Base-by-base conservation (phyloP, 2,888 invertebrate genomes). In the Cerastoderma edule region DNA sequence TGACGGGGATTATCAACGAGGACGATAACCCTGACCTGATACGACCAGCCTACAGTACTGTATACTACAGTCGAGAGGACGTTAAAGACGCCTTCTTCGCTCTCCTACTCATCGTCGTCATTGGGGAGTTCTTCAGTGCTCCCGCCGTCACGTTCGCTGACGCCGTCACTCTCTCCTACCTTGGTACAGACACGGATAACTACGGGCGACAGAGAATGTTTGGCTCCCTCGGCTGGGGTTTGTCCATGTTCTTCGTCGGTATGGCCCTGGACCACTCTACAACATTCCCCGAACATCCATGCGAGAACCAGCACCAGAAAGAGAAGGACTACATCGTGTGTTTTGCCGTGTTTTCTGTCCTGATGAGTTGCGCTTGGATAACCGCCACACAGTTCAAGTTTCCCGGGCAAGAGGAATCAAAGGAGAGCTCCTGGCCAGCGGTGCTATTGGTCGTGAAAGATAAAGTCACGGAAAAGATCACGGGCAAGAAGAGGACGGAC, bases 271-370 rank as follows among this genome's bases (percentile, higher is more conserved):
- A 99, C 93, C 98, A 99, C 93, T 98, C 98, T 72, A 98, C 98
- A 27, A 96, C 98, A 0, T 99, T 99, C 93, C 96, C 97, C 30
- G 95, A 96, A 87, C 97, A 98, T 93, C 98, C 98, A 0, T 98
- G 98, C 90, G 96, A 91, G 53, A 91, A 90, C 0, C 97, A 97
- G 8, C 96, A 97, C 89, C 95, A 95, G 76, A 95, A 96, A 91
- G 99, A 99, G 93, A 97, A 98, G 93, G 99, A 99, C 94, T 99
- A 99, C 93, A 98, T 98, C 44, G 97, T 99, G 83, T 99, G 99
- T 93, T 99, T 99, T 93, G 97, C 98, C 16, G 98, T 98, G 57
- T 99, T 99, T 94, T 97, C 98, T 24, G 96, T 99, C 35, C 94
- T 99, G 35, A 99, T 99, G 98, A 96, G 97, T 1, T 97, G 97